Conservation (phyloP, 2,888 invertebrate species). For the Choreutis nemorana region DNA sequence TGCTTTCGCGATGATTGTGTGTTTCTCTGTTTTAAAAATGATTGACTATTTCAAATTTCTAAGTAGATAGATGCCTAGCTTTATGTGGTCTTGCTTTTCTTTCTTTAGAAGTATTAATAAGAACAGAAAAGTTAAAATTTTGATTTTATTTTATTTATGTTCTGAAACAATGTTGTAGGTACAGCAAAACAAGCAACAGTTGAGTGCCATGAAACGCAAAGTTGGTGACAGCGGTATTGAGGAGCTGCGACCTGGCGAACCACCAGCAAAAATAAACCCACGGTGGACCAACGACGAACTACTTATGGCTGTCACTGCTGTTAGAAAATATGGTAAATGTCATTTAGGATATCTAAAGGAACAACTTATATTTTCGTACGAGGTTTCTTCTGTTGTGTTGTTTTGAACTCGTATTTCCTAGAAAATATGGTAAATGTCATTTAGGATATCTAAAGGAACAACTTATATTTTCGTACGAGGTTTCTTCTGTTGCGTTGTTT, state of each 20-base stretch:
- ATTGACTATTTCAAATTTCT: too few species aligned
- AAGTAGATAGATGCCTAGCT: too few species aligned
- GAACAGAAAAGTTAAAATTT: too few species aligned
- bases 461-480: background rate
- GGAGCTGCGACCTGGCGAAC: conserved; percentile 69
- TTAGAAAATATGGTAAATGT: conserved; percentile 83
- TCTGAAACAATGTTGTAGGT: too few species aligned
- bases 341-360: conserved; percentile 21
- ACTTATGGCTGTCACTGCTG: conserved; percentile 89
- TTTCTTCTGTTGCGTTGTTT: background rate
- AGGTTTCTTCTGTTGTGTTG: background rate
- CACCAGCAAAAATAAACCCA: conserved; percentile 77
- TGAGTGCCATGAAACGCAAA: conserved; percentile 87
- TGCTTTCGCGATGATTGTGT: too few species aligned
- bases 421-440: conserved; percentile 82
- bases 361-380: background rate
- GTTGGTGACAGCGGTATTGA: conserved; percentile 68
- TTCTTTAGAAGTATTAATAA: too few species aligned
- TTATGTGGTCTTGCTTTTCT: too few species aligned
- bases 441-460: background rate
- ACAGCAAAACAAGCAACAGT: conserved; percentile 92
- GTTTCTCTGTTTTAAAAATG: too few species aligned
- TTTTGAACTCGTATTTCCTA: conserved; percentile 17
- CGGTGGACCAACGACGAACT: conserved; percentile 95
- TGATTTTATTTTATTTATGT: too few species aligned